These are phyloP conservation scores for Malacoraja senta DNA, from an alignment of 2,797 vertebrate species.

Conservation along the genomic window DNA sequence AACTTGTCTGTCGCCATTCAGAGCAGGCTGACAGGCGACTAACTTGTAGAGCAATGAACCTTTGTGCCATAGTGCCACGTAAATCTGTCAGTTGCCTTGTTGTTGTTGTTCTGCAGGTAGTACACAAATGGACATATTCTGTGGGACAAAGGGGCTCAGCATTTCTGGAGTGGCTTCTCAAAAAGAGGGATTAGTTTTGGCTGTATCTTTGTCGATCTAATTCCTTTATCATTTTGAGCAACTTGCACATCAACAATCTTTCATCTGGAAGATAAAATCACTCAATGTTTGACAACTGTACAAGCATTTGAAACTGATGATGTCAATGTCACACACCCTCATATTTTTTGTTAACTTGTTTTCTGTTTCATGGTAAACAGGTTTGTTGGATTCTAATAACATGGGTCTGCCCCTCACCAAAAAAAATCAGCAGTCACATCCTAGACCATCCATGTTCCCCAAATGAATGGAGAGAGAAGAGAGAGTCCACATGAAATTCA, in stretches of 20 bases:
- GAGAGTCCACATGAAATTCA: not conserved
- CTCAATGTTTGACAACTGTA: not conserved
- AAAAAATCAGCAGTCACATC: not conserved
- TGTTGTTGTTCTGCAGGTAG: not conserved
- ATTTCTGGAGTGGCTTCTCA: not conserved
- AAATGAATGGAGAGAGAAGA: not conserved
- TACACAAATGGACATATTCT: not conserved
- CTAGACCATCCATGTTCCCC: not conserved
- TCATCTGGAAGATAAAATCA: slow-evolving; percentile 8
- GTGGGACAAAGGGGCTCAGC: not conserved
- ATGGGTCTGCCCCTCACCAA: not conserved
- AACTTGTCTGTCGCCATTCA: not conserved
- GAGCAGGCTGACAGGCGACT: not conserved
- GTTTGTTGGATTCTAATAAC: not conserved
- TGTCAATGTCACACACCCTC: not conserved
- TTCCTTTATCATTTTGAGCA: not conserved
- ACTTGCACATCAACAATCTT: not conserved
- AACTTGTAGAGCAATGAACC: not conserved
- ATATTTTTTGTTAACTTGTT: not conserved
- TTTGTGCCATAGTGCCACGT: not conserved
- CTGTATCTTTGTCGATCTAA: not conserved
- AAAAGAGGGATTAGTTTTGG: not conserved
- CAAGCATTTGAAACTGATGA: not conserved
- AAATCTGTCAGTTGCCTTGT: not conserved
- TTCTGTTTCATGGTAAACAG: not conserved